Evolutionary conservation across 2,113 vertebrate species (phyloP).

Genomic region (Hippocampus mohnikei): DNA sequence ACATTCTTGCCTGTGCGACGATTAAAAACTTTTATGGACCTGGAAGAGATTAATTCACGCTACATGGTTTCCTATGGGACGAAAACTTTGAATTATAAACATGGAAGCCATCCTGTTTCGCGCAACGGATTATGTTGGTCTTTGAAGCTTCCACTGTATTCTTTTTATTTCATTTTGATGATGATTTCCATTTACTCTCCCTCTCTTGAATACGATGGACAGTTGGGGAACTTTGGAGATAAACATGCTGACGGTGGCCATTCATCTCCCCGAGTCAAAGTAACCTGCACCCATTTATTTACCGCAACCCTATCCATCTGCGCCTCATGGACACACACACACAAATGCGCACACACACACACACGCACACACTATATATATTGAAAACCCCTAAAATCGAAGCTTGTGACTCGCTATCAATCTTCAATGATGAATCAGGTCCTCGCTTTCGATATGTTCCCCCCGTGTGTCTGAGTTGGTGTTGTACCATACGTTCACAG

Average conservation of each 20-base stretch:
- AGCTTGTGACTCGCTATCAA: slow-evolving; percentile 10
- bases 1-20: background rate
- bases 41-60: background rate
- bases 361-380: slow-evolving; percentile 2
- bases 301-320: slow-evolving; percentile 17
- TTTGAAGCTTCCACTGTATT: background rate
- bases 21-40: background rate
- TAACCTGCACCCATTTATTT: slow-evolving; percentile 38
- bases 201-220: slow-evolving; percentile 5
- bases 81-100: background rate
- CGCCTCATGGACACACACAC: slow-evolving; percentile 1
- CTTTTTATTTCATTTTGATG: slow-evolving; percentile 1
- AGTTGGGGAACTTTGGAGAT: slow-evolving; percentile 38
- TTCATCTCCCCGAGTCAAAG: slow-evolving; percentile 28
- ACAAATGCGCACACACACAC: slow-evolving; percentile 7
- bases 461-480: slow-evolving; percentile 4
- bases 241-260: slow-evolving; percentile 44
- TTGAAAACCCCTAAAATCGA: slow-evolving; percentile 11
- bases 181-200: slow-evolving; percentile 1
- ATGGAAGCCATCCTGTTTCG: background rate
- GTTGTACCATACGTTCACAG: background rate
- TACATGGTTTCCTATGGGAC: background rate
- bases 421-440: slow-evolving; percentile 14
- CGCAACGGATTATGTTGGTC: background rate
- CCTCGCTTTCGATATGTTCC: background rate